These are phyloP conservation scores for Pegoplata infirma DNA, from an alignment of 2,888 invertebrate species.

Conservation along the genomic window DNA sequence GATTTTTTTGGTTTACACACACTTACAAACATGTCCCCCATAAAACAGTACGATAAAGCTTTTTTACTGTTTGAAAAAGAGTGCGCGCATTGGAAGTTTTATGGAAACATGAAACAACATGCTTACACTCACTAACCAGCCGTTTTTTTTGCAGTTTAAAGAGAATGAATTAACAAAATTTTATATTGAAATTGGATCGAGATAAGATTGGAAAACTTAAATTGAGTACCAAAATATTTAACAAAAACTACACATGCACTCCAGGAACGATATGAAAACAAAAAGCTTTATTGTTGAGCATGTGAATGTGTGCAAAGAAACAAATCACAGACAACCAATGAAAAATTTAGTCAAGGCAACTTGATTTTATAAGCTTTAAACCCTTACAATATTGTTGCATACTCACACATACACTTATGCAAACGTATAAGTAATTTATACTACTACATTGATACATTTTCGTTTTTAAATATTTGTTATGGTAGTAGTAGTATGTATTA, in stretches of 20 bases:
- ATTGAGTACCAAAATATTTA: background rate
- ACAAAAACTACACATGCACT: background rate
- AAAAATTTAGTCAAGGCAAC: conserved; percentile 78
- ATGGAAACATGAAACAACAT: conserved; percentile 32
- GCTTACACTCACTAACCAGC: background rate
- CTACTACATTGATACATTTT: background rate
- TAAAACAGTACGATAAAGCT: conserved; percentile 27
- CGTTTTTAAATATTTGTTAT: background rate
- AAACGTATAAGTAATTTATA: too few relatives aligned
- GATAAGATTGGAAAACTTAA: conserved; percentile 40
- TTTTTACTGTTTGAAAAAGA: conserved; percentile 1
- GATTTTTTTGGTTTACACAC: conserved; percentile 8
- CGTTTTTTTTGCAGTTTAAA: background rate
- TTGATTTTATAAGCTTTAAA: conserved; percentile 75
- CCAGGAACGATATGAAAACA: conserved; percentile 22
- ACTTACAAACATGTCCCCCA: too few relatives aligned
- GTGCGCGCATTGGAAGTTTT: conserved; percentile 51
- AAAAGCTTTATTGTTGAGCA: conserved; percentile 8
- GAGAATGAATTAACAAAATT: conserved; percentile 27
- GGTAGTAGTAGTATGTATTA: conserved; percentile 15
- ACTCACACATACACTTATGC: conserved; percentile 12
- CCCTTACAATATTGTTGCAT: conserved; percentile 19
- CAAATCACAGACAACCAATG: conserved; percentile 79
- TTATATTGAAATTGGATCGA: conserved; percentile 12
- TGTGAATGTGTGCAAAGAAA: conserved; percentile 11